Evolutionary conservation across 35 echinoderm and acorn worm genomes (phyloP).

Genomic region (Ophiothrix spiculata): DNA sequence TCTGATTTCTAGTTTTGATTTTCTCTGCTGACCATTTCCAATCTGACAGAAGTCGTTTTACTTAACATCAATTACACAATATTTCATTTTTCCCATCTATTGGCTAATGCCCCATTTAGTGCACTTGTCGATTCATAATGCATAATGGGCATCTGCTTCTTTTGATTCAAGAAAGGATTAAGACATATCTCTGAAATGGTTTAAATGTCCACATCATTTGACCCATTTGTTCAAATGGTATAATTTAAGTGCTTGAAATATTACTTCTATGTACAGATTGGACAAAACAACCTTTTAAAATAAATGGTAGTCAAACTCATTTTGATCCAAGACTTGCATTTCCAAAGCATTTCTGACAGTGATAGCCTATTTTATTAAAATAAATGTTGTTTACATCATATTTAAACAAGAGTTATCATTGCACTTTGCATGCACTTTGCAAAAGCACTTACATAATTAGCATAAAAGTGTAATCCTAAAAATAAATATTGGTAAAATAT

Average conservation of each 20-base stretch:
- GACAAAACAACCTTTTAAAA: too few species aligned
- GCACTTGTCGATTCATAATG: background rate
- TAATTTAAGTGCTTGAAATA: too few species aligned
- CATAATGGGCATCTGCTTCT: background rate
- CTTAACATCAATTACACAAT: slow-evolving; percentile 7
- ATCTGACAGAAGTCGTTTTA: background rate
- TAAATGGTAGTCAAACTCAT: too few species aligned
- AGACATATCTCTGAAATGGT: background rate
- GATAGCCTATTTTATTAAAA: too few species aligned
- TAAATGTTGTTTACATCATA: too few species aligned
- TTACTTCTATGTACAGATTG: too few species aligned
- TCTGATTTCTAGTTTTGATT: background rate
- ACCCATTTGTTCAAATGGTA: too few species aligned
- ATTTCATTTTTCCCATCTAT: background rate
- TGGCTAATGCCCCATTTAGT: background rate
- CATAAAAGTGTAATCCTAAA: background rate
- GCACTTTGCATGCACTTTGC: background rate
- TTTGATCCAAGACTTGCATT: too few species aligned
- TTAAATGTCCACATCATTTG: too few species aligned
- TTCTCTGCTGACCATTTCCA: background rate
- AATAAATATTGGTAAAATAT: background rate
- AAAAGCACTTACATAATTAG: background rate
- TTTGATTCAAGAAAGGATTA: background rate
- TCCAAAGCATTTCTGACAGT: too few species aligned
- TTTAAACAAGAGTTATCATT: background rate